A percentile compares a stretch with the other conserved stretches of the same genome.
These are phyloP conservation scores for Verasper variegatus DNA, from an alignment of 2,113 vertebrate species.

Conservation along the genomic window DNA sequence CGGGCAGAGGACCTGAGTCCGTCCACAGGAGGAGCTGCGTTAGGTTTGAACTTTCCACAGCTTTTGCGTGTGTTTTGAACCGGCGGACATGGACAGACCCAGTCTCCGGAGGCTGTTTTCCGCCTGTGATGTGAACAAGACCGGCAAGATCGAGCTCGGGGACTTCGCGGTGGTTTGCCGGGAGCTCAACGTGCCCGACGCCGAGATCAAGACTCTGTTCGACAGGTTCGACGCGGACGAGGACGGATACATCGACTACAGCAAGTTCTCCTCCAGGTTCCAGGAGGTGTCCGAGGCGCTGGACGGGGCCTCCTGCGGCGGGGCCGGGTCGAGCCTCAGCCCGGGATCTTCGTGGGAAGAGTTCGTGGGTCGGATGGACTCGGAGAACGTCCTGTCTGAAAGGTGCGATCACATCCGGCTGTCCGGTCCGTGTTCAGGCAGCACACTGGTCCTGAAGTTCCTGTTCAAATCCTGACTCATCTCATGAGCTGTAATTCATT, in stretches of 20 bases:
- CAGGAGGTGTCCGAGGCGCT: constrained; percentile 79
- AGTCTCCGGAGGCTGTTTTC: constrained; percentile 79
- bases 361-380: constrained; percentile 73
- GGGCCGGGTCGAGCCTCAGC: neutral
- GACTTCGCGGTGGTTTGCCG: constrained; percentile 81
- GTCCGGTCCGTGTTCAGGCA: no score
- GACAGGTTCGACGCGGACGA: constrained; percentile 76
- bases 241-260: constrained; percentile 81
- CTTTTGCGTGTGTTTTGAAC: neutral
- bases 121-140: constrained; percentile 83
- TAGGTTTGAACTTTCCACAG: neutral
- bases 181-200: constrained; percentile 77
- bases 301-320: constrained; percentile 63
- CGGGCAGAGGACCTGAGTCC: neutral
- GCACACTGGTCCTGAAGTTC: no score
- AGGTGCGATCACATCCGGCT: constrained; percentile 69
- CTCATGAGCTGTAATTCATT: no score
- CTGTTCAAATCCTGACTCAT: no score
- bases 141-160: constrained; percentile 81
- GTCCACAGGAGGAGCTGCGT: neutral
- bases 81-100: constrained; percentile 56
- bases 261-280: constrained; percentile 79
- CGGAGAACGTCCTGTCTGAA: constrained; percentile 61
- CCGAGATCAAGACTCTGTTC: constrained; percentile 75
- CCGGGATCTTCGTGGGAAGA: constrained; percentile 72